A percentile compares a stretch with the other conserved stretches of the same genome.
phyloP scores from a whole-genome alignment of 2,113 vertebrate species.

The Smithornis capensis region DNA sequence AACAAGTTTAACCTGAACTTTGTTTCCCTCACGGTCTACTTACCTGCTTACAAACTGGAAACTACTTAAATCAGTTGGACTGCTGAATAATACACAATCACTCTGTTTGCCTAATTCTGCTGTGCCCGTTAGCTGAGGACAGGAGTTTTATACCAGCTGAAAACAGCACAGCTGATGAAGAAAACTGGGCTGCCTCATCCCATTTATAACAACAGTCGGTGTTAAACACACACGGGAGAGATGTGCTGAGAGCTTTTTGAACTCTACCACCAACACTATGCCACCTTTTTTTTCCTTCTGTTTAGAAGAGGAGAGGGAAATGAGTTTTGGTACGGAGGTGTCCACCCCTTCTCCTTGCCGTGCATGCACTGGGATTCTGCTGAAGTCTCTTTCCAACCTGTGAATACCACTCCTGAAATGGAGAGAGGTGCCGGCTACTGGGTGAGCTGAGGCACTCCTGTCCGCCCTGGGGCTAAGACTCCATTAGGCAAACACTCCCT shows the following conservation, averaged over 20 bases:
- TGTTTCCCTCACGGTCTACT: constrained; percentile 2
- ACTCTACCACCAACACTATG: not conserved
- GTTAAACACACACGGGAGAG: not conserved
- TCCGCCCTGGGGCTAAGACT: constrained; percentile 36
- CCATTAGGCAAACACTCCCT: constrained; percentile 50
- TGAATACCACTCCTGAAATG: not conserved
- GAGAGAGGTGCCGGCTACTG: constrained; percentile 23
- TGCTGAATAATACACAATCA: not conserved
- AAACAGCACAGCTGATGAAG: not conserved
- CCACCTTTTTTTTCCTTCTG: not conserved
- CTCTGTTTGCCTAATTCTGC: not conserved
- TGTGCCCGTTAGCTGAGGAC: not conserved
- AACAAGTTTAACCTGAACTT: not conserved
- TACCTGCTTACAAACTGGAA: not conserved
- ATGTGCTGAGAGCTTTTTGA: not conserved
- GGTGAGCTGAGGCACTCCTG: constrained; percentile 47
- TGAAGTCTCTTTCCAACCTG: not conserved
- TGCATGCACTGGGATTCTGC: not conserved
- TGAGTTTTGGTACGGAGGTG: not conserved
- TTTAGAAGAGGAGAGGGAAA: not conserved
- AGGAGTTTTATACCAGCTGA: not conserved
- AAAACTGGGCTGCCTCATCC: not conserved
- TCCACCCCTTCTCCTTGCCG: not conserved
- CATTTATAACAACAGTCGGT: not conserved
- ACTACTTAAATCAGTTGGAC: not conserved